A percentile compares a stretch with the other conserved stretches of the same genome.
phyloP scores from a whole-genome alignment of 2,888 invertebrate species.

The Flabesymbios commensalis region DNA sequence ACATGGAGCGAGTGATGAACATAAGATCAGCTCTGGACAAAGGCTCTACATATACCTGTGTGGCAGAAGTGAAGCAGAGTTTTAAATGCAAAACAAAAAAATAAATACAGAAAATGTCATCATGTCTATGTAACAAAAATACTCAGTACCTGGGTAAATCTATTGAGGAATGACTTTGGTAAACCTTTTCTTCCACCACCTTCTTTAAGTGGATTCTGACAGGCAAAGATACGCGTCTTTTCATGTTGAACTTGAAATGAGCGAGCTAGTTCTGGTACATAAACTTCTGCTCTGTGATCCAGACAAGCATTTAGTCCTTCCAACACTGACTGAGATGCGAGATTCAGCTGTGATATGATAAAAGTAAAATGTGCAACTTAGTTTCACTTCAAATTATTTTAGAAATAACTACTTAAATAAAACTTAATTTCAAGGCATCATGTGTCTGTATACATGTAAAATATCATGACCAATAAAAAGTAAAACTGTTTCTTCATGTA shows the following conservation, averaged over 20 bases:
- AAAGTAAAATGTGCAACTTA: neutral
- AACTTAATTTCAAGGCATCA: neutral
- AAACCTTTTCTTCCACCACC: conserved; percentile 95
- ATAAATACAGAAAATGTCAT: neutral
- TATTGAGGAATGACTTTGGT: conserved; percentile 94
- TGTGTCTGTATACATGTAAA: too few species aligned
- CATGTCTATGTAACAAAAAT: neutral
- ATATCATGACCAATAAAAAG: neutral
- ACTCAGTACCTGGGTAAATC: conserved; percentile 95
- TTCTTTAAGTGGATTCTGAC: conserved; percentile 95
- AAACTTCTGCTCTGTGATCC: conserved; percentile 95
- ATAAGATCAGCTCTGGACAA: conserved; percentile 69
- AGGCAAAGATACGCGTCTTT: conserved; percentile 89
- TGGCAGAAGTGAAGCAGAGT: neutral
- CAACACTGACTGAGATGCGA: conserved; percentile 96
- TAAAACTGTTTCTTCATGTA: neutral
- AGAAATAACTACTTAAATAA: neutral
- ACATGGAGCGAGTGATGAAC: conserved; percentile 72
- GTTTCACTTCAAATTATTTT: neutral
- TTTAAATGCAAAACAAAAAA: neutral
- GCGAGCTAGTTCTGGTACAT: conserved; percentile 88
- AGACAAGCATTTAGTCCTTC: conserved; percentile 98
- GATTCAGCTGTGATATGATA: conserved; percentile 71
- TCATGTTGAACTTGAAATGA: conserved; percentile 75
- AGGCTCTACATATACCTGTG: conserved; percentile 68